A percentile compares a stretch with the other conserved stretches of the same genome.
Evolutionary conservation across 2,888 invertebrate genomes (phyloP).

Genomic region (Parnassius orleans): DNA sequence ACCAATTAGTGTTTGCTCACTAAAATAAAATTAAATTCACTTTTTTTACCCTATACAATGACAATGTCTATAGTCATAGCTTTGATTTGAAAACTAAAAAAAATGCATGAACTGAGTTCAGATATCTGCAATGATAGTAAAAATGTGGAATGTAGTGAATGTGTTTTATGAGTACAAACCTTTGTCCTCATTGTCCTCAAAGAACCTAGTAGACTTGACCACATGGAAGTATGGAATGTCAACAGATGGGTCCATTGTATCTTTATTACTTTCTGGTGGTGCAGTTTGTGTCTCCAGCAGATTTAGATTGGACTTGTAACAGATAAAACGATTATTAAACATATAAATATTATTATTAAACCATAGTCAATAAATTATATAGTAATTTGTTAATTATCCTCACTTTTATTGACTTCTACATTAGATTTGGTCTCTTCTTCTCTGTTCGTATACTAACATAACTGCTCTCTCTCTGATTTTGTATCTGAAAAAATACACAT

Average conservation of each 20-base stretch:
- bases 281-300: slow-evolving; percentile 10
- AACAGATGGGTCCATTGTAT: slow-evolving; percentile 27
- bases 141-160: no score
- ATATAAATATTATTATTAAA: not conserved
- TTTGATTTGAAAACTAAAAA: no score
- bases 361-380: no score
- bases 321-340: not conserved
- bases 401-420: slow-evolving; percentile 41
- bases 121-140: no score
- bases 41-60: no score
- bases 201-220: slow-evolving; percentile 53
- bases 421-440: slow-evolving; percentile 46
- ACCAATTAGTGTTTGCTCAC: no score
- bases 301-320: not conserved
- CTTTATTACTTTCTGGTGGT: slow-evolving; percentile 19
- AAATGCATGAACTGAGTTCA: no score
- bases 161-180: not conserved
- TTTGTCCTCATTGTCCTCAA: slow-evolving; percentile 45
- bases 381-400: no score
- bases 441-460: slow-evolving; percentile 50
- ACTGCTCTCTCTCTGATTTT: slow-evolving; percentile 36
- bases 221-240: slow-evolving; percentile 52
- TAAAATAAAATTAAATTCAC: no score
- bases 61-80: no score
- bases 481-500: slow-evolving; percentile 36